Evolutionary conservation across 2,888 invertebrate species (phyloP), one percentile per base, ranked within the genome.

Genomic region (Noctua pronuba): DNA sequence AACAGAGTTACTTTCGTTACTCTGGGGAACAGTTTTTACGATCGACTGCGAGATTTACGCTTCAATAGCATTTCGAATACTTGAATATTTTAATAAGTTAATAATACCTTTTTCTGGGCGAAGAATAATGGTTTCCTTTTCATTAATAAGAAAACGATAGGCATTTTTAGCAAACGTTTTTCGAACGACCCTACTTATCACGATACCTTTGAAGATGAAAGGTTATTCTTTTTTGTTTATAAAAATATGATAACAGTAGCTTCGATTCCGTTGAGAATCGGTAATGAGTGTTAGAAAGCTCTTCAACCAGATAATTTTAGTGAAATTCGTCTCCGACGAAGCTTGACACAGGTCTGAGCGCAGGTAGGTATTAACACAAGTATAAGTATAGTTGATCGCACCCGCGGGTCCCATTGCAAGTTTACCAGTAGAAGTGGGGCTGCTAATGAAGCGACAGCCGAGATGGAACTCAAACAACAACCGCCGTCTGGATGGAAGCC

Each of bases 11-110:
- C 94, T 94, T 93, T 92, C 92, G 86, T 88, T 88, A 89, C 95
- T 93, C 94, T 83, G 80, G 95, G 95, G 95, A 94, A 94, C 94
- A 92, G 92, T 95, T 96, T 95, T 95, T 95, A 95, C 95, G 95
- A 95, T 94, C 93, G 92, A 91, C 92, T 93, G 89, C 89, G 92
- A 94, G 94, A 95, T 95, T 96, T 95, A 95, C 94, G 94, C 92
- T 91, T 91, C 91, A 92, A 91, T 93, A 88, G 92, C 91, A 90
- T 91, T 91, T 89, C 91, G 92, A 93, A 93, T 92, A 92, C 93
- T 94, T 93, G 92, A 94, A 94, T 94, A 94, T 94, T 94, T 93
- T 94, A 93, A 93, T 94, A 92, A 92, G 91, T 90, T 91, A 92
- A 90, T 91, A 91, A 91, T 91, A 90, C 87, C 88, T 90, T 92